Evolutionary conservation across 2,888 invertebrate species (phyloP).

Genomic region (Ophion slaviceki): DNA sequence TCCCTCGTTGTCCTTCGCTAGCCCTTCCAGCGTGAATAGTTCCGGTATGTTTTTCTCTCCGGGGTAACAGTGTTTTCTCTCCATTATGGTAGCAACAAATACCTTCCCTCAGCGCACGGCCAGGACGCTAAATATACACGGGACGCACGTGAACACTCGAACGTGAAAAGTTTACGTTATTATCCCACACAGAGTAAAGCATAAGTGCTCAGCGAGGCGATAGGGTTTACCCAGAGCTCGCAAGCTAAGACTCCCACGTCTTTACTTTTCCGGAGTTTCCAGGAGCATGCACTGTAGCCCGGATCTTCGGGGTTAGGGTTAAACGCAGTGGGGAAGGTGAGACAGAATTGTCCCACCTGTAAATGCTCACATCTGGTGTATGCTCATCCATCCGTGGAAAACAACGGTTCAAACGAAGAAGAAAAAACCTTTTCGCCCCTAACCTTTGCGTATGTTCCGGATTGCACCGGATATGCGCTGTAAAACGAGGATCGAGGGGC

Average conservation of each 20-base stretch:
- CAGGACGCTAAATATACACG: conserved; percentile 4
- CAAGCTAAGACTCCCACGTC: neutral
- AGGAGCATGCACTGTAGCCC: neutral
- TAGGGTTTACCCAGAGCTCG: conserved; percentile 18
- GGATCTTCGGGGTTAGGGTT: neutral
- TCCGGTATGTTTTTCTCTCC: neutral
- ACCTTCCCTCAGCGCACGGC: conserved; percentile 8
- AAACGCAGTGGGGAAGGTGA: conserved; percentile 8
- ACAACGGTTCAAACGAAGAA: neutral
- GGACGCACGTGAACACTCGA: conserved; percentile 9
- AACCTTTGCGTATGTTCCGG: neutral
- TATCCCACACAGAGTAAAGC: neutral
- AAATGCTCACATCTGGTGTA: neutral
- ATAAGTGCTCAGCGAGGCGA: conserved; percentile 17
- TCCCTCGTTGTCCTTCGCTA: neutral
- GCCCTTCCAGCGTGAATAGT: neutral
- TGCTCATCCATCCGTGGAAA: neutral
- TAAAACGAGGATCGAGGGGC: too few species aligned
- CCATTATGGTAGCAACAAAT: conserved; percentile 54
- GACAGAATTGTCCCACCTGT: neutral
- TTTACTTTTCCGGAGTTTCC: conserved; percentile 2
- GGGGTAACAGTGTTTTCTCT: conserved; percentile 55
- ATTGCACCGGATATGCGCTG: too few species aligned
- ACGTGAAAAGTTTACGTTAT: conserved; percentile 45
- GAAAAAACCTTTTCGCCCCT: conserved; percentile 8